Evolutionary conservation across 2,113 vertebrate species (phyloP).

Genomic region (Centropus unirufus): DNA sequence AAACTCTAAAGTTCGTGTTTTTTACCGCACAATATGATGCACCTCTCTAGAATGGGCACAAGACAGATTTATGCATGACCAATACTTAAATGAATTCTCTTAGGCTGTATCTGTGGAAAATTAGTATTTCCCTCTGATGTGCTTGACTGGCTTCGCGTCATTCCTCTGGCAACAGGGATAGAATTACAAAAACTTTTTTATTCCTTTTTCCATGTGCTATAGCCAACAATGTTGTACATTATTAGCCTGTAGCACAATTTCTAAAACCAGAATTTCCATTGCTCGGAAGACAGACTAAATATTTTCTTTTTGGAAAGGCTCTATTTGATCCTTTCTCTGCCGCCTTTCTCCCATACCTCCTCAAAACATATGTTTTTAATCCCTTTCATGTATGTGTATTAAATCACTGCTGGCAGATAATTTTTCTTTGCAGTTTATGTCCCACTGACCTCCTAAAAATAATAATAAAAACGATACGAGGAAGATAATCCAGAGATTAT

Average conservation of each 20-base stretch:
- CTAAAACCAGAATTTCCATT: conserved; percentile 64
- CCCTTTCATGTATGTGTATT: background rate
- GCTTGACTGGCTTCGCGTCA: conserved; percentile 17
- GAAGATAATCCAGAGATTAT: background rate
- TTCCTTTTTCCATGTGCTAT: conserved; percentile 16
- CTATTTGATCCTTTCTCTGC: background rate
- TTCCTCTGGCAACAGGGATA: background rate
- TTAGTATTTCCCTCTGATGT: background rate
- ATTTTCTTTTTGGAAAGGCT: conserved; percentile 23
- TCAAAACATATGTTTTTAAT: conserved; percentile 31
- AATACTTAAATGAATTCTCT: background rate
- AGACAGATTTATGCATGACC: background rate
- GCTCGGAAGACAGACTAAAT: conserved; percentile 54
- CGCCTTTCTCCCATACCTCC: background rate
- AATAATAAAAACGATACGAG: background rate
- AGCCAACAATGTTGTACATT: conserved; percentile 19
- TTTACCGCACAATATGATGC: background rate
- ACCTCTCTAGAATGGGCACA: background rate
- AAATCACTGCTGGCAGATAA: background rate
- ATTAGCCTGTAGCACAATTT: conserved; percentile 16
- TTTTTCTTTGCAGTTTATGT: conserved; percentile 22
- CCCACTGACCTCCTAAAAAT: background rate
- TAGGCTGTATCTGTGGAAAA: conserved; percentile 26
- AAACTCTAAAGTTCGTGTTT: background rate
- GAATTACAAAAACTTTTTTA: conserved; percentile 38